phyloP scores from a whole-genome alignment of 2,113 vertebrate genomes.

The Meleagris gallopavo region DNA sequence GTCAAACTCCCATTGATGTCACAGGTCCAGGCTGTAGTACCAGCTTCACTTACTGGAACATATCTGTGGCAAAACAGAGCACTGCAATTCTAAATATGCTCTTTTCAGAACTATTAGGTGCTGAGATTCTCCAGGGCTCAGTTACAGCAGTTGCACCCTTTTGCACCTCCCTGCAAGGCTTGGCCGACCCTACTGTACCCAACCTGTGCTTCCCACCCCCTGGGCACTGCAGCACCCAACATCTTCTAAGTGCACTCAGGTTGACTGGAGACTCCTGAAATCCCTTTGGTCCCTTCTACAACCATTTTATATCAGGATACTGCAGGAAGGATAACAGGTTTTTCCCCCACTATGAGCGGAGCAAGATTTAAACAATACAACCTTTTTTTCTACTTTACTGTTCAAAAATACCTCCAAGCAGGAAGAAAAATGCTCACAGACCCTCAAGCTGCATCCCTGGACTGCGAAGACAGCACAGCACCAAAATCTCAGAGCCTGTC shows the following conservation, averaged over 20 bases:
- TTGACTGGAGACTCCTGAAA: not conserved
- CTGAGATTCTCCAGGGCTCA: not conserved
- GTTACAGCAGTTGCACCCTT: not conserved
- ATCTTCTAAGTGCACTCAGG: not conserved
- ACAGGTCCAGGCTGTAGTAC: not conserved
- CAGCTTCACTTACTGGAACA: not conserved
- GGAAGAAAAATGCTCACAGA: not conserved
- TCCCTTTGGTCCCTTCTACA: not conserved
- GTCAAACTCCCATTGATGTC: not conserved
- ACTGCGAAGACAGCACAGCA: not conserved
- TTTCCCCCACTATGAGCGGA: not conserved
- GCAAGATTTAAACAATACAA: not conserved
- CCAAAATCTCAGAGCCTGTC: not conserved
- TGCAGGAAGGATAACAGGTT: not conserved
- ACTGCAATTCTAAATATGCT: not conserved
- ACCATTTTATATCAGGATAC: not conserved
- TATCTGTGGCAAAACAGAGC: not conserved
- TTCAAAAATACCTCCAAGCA: not conserved
- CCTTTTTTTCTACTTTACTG: not conserved
- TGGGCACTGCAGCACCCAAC: not conserved
- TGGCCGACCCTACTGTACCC: not conserved
- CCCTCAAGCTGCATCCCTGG: not conserved
- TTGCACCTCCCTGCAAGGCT: not conserved
- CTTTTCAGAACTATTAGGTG: not conserved
- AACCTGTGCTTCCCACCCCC: not conserved